phyloP scores from a whole-genome alignment of 2,888 invertebrate species.

The Eupelmus urozonus region DNA sequence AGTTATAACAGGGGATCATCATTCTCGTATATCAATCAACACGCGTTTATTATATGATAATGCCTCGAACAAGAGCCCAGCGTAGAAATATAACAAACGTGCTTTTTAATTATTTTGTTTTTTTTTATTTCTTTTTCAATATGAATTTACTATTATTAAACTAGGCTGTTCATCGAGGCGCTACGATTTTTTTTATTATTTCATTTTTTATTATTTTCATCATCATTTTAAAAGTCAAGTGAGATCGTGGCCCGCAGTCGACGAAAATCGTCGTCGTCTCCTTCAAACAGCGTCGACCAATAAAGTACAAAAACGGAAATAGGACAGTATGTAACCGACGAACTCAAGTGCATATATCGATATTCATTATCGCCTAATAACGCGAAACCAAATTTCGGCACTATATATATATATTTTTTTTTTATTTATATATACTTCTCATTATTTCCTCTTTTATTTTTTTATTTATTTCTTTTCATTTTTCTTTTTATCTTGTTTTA shows the following conservation, averaged over 20 bases:
- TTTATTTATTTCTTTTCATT: slow-evolving; percentile 25
- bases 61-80: slow-evolving; percentile 76
- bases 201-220: slow-evolving; percentile 61
- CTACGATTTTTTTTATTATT: slow-evolving; percentile 60
- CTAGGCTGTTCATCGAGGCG: slow-evolving; percentile 73
- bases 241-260: slow-evolving; percentile 69
- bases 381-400: slow-evolving; percentile 47
- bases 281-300: slow-evolving; percentile 59
- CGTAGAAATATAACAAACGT: slow-evolving; percentile 77
- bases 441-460: slow-evolving; percentile 31
- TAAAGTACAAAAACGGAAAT: slow-evolving; percentile 46
- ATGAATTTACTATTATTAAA: slow-evolving; percentile 74
- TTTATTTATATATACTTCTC: slow-evolving; percentile 26
- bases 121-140: slow-evolving; percentile 67
- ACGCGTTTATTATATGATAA: slow-evolving; percentile 64
- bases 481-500: slow-evolving; percentile 20
- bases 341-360: slow-evolving; percentile 30
- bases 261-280: slow-evolving; percentile 60
- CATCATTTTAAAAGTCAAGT: slow-evolving; percentile 65
- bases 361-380: slow-evolving; percentile 48
- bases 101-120: slow-evolving; percentile 59
- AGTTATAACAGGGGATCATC: slow-evolving; percentile 74
- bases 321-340: slow-evolving; percentile 11
- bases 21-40: slow-evolving; percentile 77
- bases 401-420: slow-evolving; percentile 52